Evolutionary conservation across 2,113 vertebrate species (phyloP).

Genomic region (Prinia subflava): DNA sequence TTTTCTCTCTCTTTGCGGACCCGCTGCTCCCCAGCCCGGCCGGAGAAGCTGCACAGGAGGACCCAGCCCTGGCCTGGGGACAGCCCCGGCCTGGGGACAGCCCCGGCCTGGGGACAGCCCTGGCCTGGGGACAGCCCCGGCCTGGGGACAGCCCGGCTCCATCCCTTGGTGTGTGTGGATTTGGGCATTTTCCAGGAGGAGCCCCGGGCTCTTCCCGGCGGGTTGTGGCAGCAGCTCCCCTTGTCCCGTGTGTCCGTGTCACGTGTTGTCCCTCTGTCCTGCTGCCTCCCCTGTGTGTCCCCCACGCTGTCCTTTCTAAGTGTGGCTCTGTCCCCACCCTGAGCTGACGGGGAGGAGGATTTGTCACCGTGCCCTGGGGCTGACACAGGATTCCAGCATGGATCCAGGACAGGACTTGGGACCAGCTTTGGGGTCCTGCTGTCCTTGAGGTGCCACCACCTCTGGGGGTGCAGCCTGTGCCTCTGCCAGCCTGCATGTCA

Average conservation of each 20-base stretch:
- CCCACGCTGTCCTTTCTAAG: neutral
- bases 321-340: neutral
- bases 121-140: neutral
- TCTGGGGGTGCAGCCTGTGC: neutral
- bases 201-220: neutral
- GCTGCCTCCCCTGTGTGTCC: neutral
- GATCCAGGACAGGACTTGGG: neutral
- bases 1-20: conserved; percentile 37
- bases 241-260: neutral
- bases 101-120: too few species aligned
- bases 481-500: rapidly evolving
- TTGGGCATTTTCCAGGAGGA: neutral
- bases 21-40: neutral
- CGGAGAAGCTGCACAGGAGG: neutral
- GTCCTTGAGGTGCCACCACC: neutral
- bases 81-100: too few species aligned
- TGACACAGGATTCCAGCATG: rapidly evolving
- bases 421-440: neutral
- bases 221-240: neutral
- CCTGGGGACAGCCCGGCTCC: neutral
- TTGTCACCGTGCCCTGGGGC: neutral
- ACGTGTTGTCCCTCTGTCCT: neutral
- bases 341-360: neutral
- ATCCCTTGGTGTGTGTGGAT: rapidly evolving
- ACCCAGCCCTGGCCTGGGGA: neutral